These are phyloP conservation scores for Empis stercorea DNA, from an alignment of 2,888 invertebrate species.

Conservation along the genomic window DNA sequence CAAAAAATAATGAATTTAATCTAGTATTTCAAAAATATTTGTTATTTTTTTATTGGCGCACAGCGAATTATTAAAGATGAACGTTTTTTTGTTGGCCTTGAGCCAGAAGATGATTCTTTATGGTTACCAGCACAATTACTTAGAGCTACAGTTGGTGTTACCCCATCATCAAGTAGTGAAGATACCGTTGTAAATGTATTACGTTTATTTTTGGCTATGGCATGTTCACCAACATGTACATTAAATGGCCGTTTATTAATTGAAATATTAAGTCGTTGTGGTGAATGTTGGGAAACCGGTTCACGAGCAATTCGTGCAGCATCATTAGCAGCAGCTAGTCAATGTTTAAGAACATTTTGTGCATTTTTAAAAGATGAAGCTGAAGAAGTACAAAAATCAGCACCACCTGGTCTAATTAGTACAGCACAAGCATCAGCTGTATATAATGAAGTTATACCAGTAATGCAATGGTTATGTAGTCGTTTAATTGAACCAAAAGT, in stretches of 20 bases:
- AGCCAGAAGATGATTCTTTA: slow-evolving; percentile 81
- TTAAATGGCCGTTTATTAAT: slow-evolving; percentile 81
- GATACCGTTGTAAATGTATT: slow-evolving; percentile 68
- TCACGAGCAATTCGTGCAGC: slow-evolving; percentile 74
- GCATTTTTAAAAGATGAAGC: slow-evolving; percentile 53
- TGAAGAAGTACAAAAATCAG: slow-evolving; percentile 42
- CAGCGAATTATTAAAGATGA: slow-evolving; percentile 86
- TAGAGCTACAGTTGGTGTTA: slow-evolving; percentile 55
- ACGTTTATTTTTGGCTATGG: slow-evolving; percentile 71
- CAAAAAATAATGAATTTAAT: too few relatives aligned
- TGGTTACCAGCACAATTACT: slow-evolving; percentile 89
- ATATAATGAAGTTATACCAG: slow-evolving; percentile 81
- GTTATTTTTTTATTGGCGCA: background rate
- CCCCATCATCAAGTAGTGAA: slow-evolving; percentile 51
- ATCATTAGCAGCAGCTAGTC: slow-evolving; percentile 80
- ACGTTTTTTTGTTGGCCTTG: slow-evolving; percentile 77
- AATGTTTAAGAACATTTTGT: slow-evolving; percentile 75
- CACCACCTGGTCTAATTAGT: slow-evolving; percentile 40
- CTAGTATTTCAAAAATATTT: background rate
- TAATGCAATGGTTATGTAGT: slow-evolving; percentile 78
- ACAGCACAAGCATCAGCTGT: slow-evolving; percentile 59
- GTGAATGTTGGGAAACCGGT: slow-evolving; percentile 67
- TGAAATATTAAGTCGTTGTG: slow-evolving; percentile 71
- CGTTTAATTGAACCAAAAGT: slow-evolving; percentile 65
- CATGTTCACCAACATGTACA: slow-evolving; percentile 77